Evolutionary conservation across 2,797 vertebrate species (phyloP), one percentile per base, ranked within the genome.

Genomic region (Sarcophilus harrisii): DNA sequence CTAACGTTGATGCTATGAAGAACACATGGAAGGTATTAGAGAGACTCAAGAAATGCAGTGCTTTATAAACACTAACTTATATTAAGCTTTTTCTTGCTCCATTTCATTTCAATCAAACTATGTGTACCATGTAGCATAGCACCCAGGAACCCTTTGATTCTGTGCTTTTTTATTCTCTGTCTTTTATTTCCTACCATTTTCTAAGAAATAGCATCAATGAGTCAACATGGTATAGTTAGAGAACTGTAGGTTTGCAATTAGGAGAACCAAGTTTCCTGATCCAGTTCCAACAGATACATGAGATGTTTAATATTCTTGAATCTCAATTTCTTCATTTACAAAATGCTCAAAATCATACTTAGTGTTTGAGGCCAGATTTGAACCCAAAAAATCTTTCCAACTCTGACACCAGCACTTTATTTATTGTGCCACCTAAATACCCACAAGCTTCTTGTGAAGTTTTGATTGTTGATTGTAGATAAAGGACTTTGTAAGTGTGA

Each of bases 11-110:
- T 91, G 55, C 57, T 73, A 28, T 3, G 94, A 59, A 91, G 55
- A 91, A 73, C 29, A 90, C 30, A 94, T 38, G 38, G 28, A 59
- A 94, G 4, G 18, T 90, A 58, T 57, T 94, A 93, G 93, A 90
- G 45, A 91, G 89, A 90, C 32, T 57, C 90, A 45, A 16, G 90
- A 90, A 90, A 90, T 90, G 32, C 14, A 52, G 5, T 49, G 55
- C 28, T 92, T 92, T 60, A 90, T 54, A 94, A 92, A 92, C 45
- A 87, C 24, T 27, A 94, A 55, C 60, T 96, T 32, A 57, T 11
- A 92, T 21, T n/a, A 90, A 4, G 14, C 81, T 29, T 96, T 30
- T 52, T 14, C 21, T 90, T 87, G 73, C 89, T 0, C 38, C 94
- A 30, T 59, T 58, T 92, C 38, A 58, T 54, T 95, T 57, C 21